Evolutionary conservation across 37 sponge, comb jelly and placozoan species (phyloP), one percentile per base, ranked within the genome.

Genomic region (Mnemiopsis leidyi): DNA sequence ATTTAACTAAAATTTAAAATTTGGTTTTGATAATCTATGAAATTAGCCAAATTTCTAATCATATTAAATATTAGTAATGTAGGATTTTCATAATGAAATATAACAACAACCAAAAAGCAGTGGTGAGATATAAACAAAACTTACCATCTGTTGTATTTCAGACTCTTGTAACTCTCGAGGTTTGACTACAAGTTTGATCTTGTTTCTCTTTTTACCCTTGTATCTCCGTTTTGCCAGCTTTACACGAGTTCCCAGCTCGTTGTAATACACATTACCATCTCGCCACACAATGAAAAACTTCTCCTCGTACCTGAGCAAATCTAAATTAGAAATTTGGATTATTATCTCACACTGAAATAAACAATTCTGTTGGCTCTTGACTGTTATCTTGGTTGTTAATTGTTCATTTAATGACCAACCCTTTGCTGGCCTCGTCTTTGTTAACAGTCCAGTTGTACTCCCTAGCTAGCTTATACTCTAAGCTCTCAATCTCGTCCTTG

Each of bases 381-480:
- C n/a, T n/a, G n/a, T n/a, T n/a, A n/a, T n/a, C n/a, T n/a, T n/a
- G n/a, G n/a, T n/a, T n/a, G n/a, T n/a, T n/a, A n/a, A n/a, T n/a
- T n/a, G n/a, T n/a, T n/a, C n/a, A n/a, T 48, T 48, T 48, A 48
- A 48, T 48, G 61, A 97, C 99, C 94, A 94, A 98, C 39, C 97
- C 99, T 92, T 98, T 97, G 69, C 96, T 96, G 69, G 95, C 94
- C 93, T 98, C 90, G 39, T 85, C 97, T 76, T 96, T 98, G 82
- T 96, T 96, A 18, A 99, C 96, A 71, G 94, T 97, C 99, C 99
- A 99, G 90, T 99, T 99, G 93, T 99, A 99, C 92, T 99, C 99
- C 68, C 95, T 93, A 33, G 96, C 93, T 92, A 99, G 82, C 33
- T 92, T 77, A 79, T 99, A 99, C 94, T 98, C 97, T 79, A 96